Evolutionary conservation across 2,888 invertebrate species (phyloP).

Genomic region (Nephrotoma guestfalica): DNA sequence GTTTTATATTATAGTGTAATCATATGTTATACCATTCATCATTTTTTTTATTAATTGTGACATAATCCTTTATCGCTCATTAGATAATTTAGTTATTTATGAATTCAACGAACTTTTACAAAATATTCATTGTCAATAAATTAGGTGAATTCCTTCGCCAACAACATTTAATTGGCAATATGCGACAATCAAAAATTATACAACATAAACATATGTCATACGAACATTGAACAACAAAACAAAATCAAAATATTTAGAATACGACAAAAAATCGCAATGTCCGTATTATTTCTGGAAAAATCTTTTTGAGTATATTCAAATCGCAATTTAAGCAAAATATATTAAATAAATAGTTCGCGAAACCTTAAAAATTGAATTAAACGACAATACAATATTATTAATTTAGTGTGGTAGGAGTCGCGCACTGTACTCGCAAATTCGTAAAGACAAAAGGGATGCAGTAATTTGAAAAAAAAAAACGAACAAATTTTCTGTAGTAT

Average conservation of each 20-base stretch:
- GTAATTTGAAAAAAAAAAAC: not conserved
- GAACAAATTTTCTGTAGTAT: not conserved
- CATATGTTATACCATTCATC: too few relatives aligned
- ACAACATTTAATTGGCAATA: too few relatives aligned
- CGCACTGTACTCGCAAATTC: not conserved
- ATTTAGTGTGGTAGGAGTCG: not conserved
- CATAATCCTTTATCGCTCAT: too few relatives aligned
- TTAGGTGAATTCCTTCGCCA: too few relatives aligned
- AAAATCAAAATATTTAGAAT: not conserved
- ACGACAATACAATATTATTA: not conserved
- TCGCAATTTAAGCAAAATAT: not conserved
- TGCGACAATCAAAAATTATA: too few relatives aligned
- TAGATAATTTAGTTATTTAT: too few relatives aligned
- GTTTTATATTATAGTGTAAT: too few relatives aligned
- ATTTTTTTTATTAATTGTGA: too few relatives aligned
- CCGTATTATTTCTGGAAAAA: not conserved
- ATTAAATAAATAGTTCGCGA: not conserved
- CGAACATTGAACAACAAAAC: too few relatives aligned
- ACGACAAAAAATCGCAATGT: not conserved
- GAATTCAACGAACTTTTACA: too few relatives aligned
- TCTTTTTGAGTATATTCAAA: not conserved
- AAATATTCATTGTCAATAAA: too few relatives aligned
- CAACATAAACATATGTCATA: too few relatives aligned
- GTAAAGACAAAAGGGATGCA: not conserved
- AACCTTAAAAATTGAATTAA: not conserved